Base-by-base conservation (phyloP, 2,113 vertebrate genomes). In the Lutjanus erythropterus region DNA sequence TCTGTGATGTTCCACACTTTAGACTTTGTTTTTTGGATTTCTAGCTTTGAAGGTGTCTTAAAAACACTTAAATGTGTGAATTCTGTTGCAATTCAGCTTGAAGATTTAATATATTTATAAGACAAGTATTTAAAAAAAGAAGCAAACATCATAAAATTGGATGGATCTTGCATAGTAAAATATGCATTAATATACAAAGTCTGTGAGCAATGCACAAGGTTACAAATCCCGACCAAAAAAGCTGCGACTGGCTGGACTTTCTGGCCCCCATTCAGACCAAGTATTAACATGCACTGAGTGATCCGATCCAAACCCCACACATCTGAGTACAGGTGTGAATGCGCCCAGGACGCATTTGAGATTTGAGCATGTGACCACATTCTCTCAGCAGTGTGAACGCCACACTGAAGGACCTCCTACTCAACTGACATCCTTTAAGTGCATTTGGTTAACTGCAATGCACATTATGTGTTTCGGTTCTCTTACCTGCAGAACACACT, bases 111-210 rank as follows among this genome's bases (percentile, higher is more conserved):
- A 78, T 65, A 35, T 69, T 75, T 16, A 42, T 15, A 47, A 49
- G 35, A 79, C 15, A 55, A 21, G 5, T 37, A 44, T 58, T 72
- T 46, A 39, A 58, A 59, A 75, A 71, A 60, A 39, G 29, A 64
- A 65, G 52, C 56, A 52, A 69, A 72, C 18, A 2, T 68, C 23
- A 70, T 83, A 31, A 79, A 80, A 80, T 44, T 64, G 25, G 60
- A 75, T 58, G 78, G 68, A 76, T 33, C 81, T 81, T 90, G 86
- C 90, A 90, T 87, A 87, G 84, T 55, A 37, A 76, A 71, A 77
- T 81, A 86, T 86, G 79, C 88, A 56, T 78, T 31, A 46, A 67
- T 64, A 53, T 71, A 76, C 77, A 87, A 76, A 80, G 56, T 81
- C 47, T 5, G 33, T 42, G 49, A 56, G 37, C 53, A 41, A 35